These are phyloP conservation scores for Ennomos quercinarius DNA, from an alignment of 2,888 invertebrate genomes.

Conservation along the genomic window DNA sequence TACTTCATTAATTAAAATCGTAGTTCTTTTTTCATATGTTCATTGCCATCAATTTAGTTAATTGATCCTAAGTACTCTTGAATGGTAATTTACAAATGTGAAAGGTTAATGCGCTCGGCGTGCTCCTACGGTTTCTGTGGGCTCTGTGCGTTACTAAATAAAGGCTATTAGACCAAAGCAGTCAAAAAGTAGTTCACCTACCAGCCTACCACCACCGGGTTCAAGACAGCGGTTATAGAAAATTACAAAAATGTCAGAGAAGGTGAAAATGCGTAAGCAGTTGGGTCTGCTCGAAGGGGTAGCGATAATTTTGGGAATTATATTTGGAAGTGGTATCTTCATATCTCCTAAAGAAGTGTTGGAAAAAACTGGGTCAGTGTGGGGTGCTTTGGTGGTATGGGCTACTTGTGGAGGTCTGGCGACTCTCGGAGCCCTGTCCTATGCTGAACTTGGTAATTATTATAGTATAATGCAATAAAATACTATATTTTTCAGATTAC, in stretches of 20 bases:
- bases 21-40: too few relatives aligned
- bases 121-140: too few relatives aligned
- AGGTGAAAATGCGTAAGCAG: constrained; percentile 94
- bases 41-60: constrained; percentile 4
- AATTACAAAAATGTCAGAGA: constrained; percentile 66
- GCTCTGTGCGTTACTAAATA: too few relatives aligned
- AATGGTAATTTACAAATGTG: constrained; percentile 46
- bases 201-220: too few relatives aligned
- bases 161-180: too few relatives aligned
- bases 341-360: constrained; percentile 98
- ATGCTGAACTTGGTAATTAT: constrained; percentile 94
- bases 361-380: constrained; percentile 95
- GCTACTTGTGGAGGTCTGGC: constrained; percentile 94
- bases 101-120: constrained; percentile 41
- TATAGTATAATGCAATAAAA: constrained; percentile 2
- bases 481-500: too few relatives aligned
- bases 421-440: constrained; percentile 97
- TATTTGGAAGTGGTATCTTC: constrained; percentile 98
- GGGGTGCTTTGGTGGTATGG: constrained; percentile 95
- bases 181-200: constrained; percentile 1
- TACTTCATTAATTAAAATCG: too few relatives aligned
- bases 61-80: constrained; percentile 32
- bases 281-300: constrained; percentile 96
- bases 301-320: constrained; percentile 97
- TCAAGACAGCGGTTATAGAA: neutral